phyloP scores from a whole-genome alignment of 2,888 invertebrate species.

The Cryptocephalus moraei region DNA sequence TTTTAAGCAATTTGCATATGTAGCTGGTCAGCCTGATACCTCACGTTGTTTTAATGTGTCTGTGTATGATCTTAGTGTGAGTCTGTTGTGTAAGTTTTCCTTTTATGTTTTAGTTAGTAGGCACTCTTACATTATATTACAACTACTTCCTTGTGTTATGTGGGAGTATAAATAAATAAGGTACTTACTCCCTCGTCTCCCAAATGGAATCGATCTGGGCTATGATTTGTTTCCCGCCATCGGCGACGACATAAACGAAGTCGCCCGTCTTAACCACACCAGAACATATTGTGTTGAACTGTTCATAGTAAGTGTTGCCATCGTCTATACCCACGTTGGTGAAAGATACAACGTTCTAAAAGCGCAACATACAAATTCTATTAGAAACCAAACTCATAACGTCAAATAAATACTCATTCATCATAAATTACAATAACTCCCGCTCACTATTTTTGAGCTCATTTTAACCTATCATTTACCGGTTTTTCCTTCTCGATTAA shows the following conservation, averaged over 20 bases:
- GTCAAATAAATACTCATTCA: too few relatives aligned
- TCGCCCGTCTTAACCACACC: conserved; percentile 85
- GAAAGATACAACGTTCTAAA: conserved; percentile 70
- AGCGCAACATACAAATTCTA: conserved; percentile 9
- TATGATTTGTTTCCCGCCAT: conserved; percentile 82
- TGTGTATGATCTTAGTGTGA: too few relatives aligned
- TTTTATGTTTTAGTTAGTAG: too few relatives aligned
- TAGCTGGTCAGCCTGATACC: too few relatives aligned
- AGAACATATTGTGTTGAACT: conserved; percentile 75
- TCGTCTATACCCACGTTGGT: conserved; percentile 56
- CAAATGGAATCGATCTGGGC: conserved; percentile 91
- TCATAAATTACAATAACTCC: too few relatives aligned
- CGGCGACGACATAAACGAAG: conserved; percentile 88
- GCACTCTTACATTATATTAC: too few relatives aligned
- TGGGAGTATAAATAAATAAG: too few relatives aligned
- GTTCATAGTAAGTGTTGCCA: conserved; percentile 83
- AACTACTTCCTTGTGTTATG: too few relatives aligned
- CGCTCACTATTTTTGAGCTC: too few relatives aligned
- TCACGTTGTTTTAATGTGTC: too few relatives aligned
- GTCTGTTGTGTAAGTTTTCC: too few relatives aligned
- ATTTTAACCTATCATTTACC: conserved; percentile 40
- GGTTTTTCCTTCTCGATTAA: conserved; percentile 78
- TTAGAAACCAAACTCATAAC: not conserved
- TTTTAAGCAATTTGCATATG: too few relatives aligned
- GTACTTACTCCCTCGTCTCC: conserved; percentile 77